A percentile compares a stretch with the other conserved stretches of the same genome.
Conservation (phyloP, 2,888 invertebrate genomes). For the Phalera bucephala region DNA sequence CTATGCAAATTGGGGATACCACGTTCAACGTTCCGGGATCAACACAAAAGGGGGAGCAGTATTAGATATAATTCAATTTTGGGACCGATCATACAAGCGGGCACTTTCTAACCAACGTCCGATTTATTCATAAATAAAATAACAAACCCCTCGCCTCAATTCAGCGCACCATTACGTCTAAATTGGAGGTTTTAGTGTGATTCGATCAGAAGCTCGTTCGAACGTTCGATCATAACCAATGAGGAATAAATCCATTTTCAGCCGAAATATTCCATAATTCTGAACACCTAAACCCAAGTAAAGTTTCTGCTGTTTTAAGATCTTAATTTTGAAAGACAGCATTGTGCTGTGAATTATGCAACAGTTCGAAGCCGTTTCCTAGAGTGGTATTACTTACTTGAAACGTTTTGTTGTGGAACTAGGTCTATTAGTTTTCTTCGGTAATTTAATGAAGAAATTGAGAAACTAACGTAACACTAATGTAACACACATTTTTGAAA, state of each 20-base stretch:
- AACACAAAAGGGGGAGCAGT: conserved; percentile 34
- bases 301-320: conserved; percentile 12
- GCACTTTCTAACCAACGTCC: too few species aligned
- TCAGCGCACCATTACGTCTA: conserved; percentile 8
- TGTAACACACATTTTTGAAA: too few species aligned
- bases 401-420: background rate
- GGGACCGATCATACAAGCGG: conserved; percentile 51
- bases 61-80: conserved; percentile 65
- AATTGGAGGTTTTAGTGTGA: conserved; percentile 18
- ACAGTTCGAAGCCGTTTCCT: conserved; percentile 1
- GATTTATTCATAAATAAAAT: conserved; percentile 60
- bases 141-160: conserved; percentile 11
- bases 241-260: conserved; percentile 20
- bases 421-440: too few species aligned
- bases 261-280: conserved; percentile 18
- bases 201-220: conserved; percentile 16
- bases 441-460: too few species aligned
- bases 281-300: conserved; percentile 6
- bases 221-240: conserved; percentile 14
- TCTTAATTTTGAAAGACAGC: conserved; percentile 13
- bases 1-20: conserved; percentile 49
- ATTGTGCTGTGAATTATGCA: conserved; percentile 12
- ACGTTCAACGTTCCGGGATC: conserved; percentile 24
- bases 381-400: background rate
- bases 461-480: too few species aligned